Base-by-base conservation (phyloP, 2,113 vertebrate genomes). In the Ptilonorhynchus violaceus region DNA sequence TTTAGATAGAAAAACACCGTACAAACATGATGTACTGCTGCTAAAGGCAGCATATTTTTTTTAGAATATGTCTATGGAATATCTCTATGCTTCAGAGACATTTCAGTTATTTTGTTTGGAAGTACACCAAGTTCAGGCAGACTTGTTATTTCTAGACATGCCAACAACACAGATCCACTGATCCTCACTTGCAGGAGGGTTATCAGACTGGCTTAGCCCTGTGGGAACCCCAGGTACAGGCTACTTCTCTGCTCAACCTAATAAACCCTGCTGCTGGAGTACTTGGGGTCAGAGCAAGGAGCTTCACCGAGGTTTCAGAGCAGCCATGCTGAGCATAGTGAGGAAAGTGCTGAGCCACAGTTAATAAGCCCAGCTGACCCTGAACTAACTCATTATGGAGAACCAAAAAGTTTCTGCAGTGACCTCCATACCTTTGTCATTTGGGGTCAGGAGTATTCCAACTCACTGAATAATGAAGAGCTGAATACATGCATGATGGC, bases 281-380 rank as follows among this genome's bases (percentile, higher is more conserved):
- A 76, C 67, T 73, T 14, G 3, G 58, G n/a, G 42, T 68, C 62
- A 75, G 77, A 72, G 69, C 77, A 63, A 55, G 37, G 52, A 87
- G 30, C 16, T 14, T 72, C 56, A 20, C 59, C 15, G 72, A 66
- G 70, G 49, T 53, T 85, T 93, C 78, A 37, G 31, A 73, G 76
- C 50, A 77, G 28, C 23, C 50, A 58, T 1, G 0, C 25, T 41
- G 55, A 88, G 28, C n/a, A 55, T 41, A 33, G 86, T 2, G 0
- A 74, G 50, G 35, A 80, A 73, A 91, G 55, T 80, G 63, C 72
- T 83, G 85, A 94, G 75, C 28, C 52, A 55, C 58, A 79, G 79
- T 67, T 96, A 97, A 96, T 90, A 94, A 96, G 72, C 86, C 93
- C 52, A 46, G 42, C 64, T 93, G 72, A 94, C 88, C 75, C 86